A percentile compares a stretch with the other conserved stretches of the same genome.
These are phyloP conservation scores for Clanis bilineata DNA, from an alignment of 2,888 invertebrate species.

Conservation along the genomic window DNA sequence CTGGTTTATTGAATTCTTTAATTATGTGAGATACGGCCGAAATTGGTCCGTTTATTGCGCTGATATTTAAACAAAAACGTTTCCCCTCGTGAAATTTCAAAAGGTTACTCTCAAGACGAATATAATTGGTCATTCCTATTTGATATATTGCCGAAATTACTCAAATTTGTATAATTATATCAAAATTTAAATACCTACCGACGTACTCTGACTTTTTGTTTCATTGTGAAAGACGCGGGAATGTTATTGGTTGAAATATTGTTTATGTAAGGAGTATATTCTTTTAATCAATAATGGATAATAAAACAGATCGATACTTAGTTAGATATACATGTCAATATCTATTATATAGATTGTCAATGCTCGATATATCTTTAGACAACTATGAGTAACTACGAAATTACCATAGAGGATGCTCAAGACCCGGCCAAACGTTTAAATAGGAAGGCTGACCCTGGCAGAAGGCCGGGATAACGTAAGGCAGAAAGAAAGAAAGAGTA, in stretches of 20 bases:
- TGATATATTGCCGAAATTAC: constrained; percentile 6
- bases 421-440: too few species aligned
- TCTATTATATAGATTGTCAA: too few species aligned
- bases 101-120: constrained; percentile 4
- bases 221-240: neutral
- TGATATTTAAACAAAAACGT: constrained; percentile 17
- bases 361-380: neutral
- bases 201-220: neutral
- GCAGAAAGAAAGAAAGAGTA: too few species aligned
- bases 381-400: neutral
- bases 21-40: constrained; percentile 13
- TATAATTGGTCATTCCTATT: constrained; percentile 2
- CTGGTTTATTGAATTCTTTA: constrained; percentile 19
- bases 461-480: too few species aligned
- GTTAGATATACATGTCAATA: too few species aligned
- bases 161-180: constrained; percentile 7
- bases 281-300: too few species aligned
- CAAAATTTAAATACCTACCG: constrained; percentile 2
- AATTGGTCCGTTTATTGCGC: constrained; percentile 8
- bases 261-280: neutral
- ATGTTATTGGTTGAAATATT: neutral
- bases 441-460: too few species aligned
- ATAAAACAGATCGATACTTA: too few species aligned
- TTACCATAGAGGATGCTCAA: too few species aligned
- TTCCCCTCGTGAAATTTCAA: neutral